These are phyloP conservation scores for Atta cephalotes DNA, from an alignment of 1,140 invertebrate genomes.

Conservation along the genomic window DNA sequence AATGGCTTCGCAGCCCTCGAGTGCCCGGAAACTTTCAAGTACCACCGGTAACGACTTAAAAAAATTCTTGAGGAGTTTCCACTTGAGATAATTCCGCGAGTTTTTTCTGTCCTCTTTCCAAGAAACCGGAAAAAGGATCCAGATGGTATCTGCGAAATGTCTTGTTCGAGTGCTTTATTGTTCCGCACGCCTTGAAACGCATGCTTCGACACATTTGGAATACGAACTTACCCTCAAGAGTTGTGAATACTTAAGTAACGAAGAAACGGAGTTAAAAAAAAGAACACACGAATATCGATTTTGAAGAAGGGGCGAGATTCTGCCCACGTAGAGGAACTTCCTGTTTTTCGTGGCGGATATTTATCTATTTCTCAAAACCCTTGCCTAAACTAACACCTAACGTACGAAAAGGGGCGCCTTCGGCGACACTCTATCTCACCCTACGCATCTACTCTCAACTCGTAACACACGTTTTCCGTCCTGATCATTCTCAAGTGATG, in stretches of 20 bases:
- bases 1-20: conserved; percentile 69
- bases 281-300: conserved; percentile 47
- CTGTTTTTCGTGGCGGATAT: conserved; percentile 77
- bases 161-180: conserved; percentile 54
- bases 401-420: conserved; percentile 77
- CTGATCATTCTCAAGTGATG: conserved; percentile 18
- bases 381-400: conserved; percentile 79
- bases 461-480: conserved; percentile 63
- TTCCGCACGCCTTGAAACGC: conserved; percentile 14
- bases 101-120: conserved; percentile 62
- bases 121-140: conserved; percentile 11
- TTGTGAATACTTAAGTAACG: conserved; percentile 15
- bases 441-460: conserved; percentile 73
- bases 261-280: not conserved
- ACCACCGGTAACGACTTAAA: conserved; percentile 65
- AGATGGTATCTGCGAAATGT: conserved; percentile 59
- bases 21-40: conserved; percentile 79
- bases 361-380: conserved; percentile 80
- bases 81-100: conserved; percentile 75
- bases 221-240: conserved; percentile 17
- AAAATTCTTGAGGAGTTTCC: conserved; percentile 20
- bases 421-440: conserved; percentile 74
- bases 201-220: conserved; percentile 56
- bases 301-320: conserved; percentile 67
- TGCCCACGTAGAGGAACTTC: conserved; percentile 78